Conservation (phyloP, 2,888 invertebrate genomes). For the Venusia cambrica region DNA sequence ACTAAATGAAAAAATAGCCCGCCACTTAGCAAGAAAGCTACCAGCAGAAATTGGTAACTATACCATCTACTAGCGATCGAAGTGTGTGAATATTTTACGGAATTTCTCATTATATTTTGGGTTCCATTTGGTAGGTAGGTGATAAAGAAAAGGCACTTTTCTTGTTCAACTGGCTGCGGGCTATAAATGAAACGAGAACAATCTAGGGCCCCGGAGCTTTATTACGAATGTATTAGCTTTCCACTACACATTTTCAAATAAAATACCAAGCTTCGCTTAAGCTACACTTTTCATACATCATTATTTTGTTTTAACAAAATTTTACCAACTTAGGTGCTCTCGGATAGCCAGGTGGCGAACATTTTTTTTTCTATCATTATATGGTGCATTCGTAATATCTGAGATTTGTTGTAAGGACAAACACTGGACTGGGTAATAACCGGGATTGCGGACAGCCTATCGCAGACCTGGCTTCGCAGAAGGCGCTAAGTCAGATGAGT, state of each 20-base stretch:
- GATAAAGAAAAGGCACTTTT: slow-evolving; percentile 31
- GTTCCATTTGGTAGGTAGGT: slow-evolving; percentile 30
- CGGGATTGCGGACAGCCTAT: no score
- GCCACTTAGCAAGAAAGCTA: no score
- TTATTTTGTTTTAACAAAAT: slow-evolving; percentile 36
- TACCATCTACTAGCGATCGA: slow-evolving; percentile 20
- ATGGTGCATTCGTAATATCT: no score
- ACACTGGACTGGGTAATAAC: no score
- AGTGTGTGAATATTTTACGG: slow-evolving; percentile 18
- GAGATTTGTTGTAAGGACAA: no score
- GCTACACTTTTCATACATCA: slow-evolving; percentile 4
- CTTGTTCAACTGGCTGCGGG: slow-evolving; percentile 25
- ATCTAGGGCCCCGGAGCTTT: slow-evolving; percentile 21
- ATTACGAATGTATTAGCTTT: slow-evolving; percentile 22
- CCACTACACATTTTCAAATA: slow-evolving; percentile 9
- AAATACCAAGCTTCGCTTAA: slow-evolving; percentile 2
- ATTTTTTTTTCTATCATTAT: no score
- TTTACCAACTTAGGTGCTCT: no score
- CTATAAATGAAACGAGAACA: slow-evolving; percentile 19
- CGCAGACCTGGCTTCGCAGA: no score
- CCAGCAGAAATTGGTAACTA: slow-evolving; percentile 31
- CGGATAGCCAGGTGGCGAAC: no score
- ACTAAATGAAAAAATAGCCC: no score
- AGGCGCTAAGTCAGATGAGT: no score
- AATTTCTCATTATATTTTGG: slow-evolving; percentile 29